phyloP scores from a whole-genome alignment of 2,113 vertebrate genomes.

The Callipepla squamata region DNA sequence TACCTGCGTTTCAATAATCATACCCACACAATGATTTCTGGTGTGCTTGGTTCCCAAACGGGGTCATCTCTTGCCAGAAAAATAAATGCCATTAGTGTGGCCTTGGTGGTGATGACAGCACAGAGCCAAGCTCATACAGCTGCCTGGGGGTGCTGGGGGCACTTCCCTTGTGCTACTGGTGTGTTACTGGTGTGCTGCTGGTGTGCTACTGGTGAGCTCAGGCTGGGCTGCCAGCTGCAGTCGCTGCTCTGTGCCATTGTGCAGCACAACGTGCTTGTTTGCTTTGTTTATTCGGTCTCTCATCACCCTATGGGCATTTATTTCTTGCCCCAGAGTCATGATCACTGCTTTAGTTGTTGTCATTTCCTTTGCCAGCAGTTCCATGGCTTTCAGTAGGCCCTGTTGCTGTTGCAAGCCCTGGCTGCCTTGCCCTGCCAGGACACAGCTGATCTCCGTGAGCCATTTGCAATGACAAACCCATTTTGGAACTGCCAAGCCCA shows the following conservation, averaged over 20 bases:
- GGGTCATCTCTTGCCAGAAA: neutral
- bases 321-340: constrained; percentile 33
- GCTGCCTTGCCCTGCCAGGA: constrained; percentile 16
- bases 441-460: neutral
- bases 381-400: constrained; percentile 34
- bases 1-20: neutral
- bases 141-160: neutral
- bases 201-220: neutral
- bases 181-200: no score
- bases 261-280: neutral
- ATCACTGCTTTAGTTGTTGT: constrained; percentile 37
- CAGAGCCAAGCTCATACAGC: fast-evolving
- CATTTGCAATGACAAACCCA: neutral
- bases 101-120: neutral
- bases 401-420: constrained; percentile 2
- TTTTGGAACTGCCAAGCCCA: neutral
- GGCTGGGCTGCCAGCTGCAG: neutral
- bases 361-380: constrained; percentile 44
- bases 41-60: neutral
- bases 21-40: neutral
- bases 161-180: neutral
- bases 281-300: constrained; percentile 16
- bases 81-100: fast-evolving
- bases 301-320: constrained; percentile 17
- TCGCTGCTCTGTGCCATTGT: neutral